Evolutionary conservation across 1,140 invertebrate genomes (phyloP).

Genomic region (Solenopsis fugax): DNA sequence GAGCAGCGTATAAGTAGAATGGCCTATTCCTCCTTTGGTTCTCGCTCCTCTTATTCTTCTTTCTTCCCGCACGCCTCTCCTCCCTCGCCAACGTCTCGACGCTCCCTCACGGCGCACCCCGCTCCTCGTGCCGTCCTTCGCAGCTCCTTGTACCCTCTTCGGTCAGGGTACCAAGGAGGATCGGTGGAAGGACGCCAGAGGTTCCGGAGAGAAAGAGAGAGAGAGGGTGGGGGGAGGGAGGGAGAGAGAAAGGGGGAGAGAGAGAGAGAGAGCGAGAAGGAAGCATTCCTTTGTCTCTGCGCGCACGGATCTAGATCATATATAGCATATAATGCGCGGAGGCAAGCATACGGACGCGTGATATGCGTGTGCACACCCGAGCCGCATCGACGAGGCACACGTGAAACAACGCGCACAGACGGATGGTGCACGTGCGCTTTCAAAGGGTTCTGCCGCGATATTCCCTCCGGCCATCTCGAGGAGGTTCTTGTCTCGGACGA

Average conservation of each 20-base stretch:
- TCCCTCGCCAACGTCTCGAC: slow-evolving; percentile 65
- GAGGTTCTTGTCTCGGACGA: slow-evolving; percentile 58
- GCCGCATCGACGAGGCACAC: background rate
- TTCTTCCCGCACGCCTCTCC: slow-evolving; percentile 80
- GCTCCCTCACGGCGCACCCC: slow-evolving; percentile 59
- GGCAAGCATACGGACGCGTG: slow-evolving; percentile 53
- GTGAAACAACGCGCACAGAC: slow-evolving; percentile 27
- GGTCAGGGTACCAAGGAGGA: slow-evolving; percentile 79
- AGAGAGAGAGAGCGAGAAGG: slow-evolving; percentile 59
- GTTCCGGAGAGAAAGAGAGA: slow-evolving; percentile 65
- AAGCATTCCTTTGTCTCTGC: slow-evolving; percentile 86
- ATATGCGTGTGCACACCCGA: slow-evolving; percentile 54
- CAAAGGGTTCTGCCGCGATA: slow-evolving; percentile 52
- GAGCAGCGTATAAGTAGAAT: slow-evolving; percentile 87
- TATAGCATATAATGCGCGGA: slow-evolving; percentile 74
- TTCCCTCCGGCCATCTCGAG: slow-evolving; percentile 42
- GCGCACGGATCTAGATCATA: slow-evolving; percentile 82
- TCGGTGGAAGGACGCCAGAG: slow-evolving; percentile 78
- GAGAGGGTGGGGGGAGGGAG: slow-evolving; percentile 74
- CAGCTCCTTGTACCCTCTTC: slow-evolving; percentile 76
- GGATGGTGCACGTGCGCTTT: slow-evolving; percentile 39
- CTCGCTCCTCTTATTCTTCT: slow-evolving; percentile 83
- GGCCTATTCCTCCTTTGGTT: slow-evolving; percentile 84
- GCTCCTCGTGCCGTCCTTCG: slow-evolving; percentile 73
- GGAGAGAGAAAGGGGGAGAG: slow-evolving; percentile 69